phyloP scores from a whole-genome alignment of 2,888 invertebrate genomes.

The Ommatoiulus sabulosus region DNA sequence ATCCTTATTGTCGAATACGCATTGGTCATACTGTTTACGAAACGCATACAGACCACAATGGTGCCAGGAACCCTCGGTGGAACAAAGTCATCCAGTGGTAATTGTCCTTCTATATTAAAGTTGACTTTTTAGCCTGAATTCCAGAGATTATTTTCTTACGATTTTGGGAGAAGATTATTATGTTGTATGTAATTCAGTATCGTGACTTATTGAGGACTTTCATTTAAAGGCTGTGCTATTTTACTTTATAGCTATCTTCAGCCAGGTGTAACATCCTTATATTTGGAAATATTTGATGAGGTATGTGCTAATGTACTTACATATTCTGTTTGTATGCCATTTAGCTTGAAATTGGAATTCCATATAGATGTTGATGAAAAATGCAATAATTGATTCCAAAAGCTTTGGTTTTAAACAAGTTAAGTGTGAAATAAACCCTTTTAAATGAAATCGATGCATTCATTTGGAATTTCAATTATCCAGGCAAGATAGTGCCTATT shows the following conservation, averaged over 20 bases:
- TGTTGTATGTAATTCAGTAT: constrained; percentile 29
- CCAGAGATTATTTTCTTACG: too few species aligned
- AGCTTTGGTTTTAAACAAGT: too few species aligned
- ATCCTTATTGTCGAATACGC: constrained; percentile 92
- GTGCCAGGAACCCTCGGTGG: constrained; percentile 95
- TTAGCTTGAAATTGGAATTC: too few species aligned
- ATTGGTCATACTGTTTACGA: constrained; percentile 96
- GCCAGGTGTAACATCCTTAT: constrained; percentile 87
- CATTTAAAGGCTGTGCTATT: not conserved
- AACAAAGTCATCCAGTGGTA: constrained; percentile 94
- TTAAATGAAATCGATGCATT: not conserved
- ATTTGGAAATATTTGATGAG: constrained; percentile 96
- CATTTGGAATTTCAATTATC: too few species aligned
- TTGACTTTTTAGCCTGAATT: not conserved
- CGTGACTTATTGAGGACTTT: too few species aligned
- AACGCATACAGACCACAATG: constrained; percentile 94
- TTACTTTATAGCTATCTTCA: constrained; percentile 79
- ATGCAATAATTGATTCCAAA: too few species aligned
- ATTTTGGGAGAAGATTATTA: not conserved
- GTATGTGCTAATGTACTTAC: constrained; percentile 62
- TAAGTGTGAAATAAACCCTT: not conserved
- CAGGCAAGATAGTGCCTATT: not conserved
- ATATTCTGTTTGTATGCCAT: not conserved
- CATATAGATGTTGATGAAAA: too few species aligned
- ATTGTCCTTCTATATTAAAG: constrained; percentile 59